Evolutionary conservation across 2,888 invertebrate genomes (phyloP).

Genomic region (Ischnus inquisitorius): DNA sequence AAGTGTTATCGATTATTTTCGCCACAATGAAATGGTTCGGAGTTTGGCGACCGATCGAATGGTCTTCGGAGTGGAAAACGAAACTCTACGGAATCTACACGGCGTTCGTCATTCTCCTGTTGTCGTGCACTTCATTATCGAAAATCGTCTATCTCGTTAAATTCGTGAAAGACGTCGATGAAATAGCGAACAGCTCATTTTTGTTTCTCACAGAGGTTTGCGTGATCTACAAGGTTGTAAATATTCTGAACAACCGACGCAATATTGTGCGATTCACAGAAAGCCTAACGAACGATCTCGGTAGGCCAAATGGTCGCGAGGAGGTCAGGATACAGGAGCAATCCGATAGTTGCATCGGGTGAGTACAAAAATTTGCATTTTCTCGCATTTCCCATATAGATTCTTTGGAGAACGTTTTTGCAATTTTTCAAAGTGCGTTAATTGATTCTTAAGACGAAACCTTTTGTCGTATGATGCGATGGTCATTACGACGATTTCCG

Average conservation of each 20-base stretch:
- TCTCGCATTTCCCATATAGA: background rate
- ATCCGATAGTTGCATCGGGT: background rate
- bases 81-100: background rate
- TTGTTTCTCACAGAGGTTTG: background rate
- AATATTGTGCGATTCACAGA: constrained; percentile 4
- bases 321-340: background rate
- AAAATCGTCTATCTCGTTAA: background rate
- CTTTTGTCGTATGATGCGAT: background rate
- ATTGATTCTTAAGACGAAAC: background rate
- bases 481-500: background rate
- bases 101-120: background rate
- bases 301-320: background rate
- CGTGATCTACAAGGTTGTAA: background rate
- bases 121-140: background rate
- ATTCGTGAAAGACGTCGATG: background rate
- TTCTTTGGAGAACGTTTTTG: background rate
- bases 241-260: constrained; percentile 2
- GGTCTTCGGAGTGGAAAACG: constrained; percentile 9
- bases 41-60: constrained; percentile 14
- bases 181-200: background rate
- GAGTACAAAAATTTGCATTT: background rate
- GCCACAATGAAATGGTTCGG: background rate
- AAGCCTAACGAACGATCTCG: background rate
- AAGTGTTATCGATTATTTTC: constrained; percentile 11
- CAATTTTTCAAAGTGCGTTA: background rate